Evolutionary conservation across 2,113 vertebrate genomes (phyloP).

Genomic region (Carettochelys insculpta): DNA sequence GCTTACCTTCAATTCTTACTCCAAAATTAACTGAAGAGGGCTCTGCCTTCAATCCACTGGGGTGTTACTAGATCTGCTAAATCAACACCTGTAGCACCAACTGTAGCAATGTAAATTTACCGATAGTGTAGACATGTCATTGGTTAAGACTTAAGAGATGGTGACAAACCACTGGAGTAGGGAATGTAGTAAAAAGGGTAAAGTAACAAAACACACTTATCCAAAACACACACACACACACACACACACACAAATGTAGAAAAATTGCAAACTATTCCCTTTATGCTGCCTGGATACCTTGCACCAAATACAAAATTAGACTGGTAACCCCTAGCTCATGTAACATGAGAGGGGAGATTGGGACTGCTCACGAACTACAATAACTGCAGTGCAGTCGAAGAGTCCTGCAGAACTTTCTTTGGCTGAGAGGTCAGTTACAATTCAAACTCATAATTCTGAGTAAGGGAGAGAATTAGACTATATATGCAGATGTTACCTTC

Average conservation of each 20-base stretch:
- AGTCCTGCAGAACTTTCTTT: background rate
- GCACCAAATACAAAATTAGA: background rate
- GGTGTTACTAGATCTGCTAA: too few relatives aligned
- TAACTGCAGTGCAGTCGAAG: background rate
- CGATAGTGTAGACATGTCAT: background rate
- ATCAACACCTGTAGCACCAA: too few relatives aligned
- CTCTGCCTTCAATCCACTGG: too few relatives aligned
- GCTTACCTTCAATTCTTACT: too few relatives aligned
- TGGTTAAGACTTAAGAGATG: background rate
- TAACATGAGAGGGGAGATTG: rapidly evolving
- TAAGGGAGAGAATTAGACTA: background rate
- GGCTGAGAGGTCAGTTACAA: background rate
- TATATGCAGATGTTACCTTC: background rate
- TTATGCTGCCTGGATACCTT: background rate
- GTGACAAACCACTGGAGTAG: background rate
- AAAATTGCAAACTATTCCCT: background rate
- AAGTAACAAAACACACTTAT: background rate
- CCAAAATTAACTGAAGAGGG: too few relatives aligned
- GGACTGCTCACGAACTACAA: background rate
- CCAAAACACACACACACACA: background rate
- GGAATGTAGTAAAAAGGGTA: background rate
- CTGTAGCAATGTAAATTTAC: too few relatives aligned
- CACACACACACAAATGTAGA: background rate
- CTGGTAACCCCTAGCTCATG: background rate
- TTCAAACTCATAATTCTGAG: background rate